A percentile compares a stretch with the other conserved stretches of the same genome.
These are phyloP conservation scores for Kuschelorhynchus macadamiae DNA, from an alignment of 2,888 invertebrate genomes.

Conservation along the genomic window DNA sequence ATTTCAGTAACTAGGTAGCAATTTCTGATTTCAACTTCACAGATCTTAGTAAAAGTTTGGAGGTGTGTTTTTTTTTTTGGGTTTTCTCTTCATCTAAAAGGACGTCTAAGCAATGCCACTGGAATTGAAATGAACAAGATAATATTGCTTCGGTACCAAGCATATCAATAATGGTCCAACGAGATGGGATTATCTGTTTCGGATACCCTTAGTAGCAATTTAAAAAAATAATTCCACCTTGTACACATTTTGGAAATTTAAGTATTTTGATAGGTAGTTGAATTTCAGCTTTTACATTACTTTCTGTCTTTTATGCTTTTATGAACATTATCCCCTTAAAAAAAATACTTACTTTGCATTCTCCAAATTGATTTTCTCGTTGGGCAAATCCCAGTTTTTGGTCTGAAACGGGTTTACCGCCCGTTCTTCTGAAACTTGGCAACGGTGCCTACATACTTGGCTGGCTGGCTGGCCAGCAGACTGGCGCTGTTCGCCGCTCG, in stretches of 20 bases:
- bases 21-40: too few relatives aligned
- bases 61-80: too few relatives aligned
- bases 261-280: too few relatives aligned
- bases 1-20: too few relatives aligned
- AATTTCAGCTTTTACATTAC: too few relatives aligned
- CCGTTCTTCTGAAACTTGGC: conserved; percentile 36
- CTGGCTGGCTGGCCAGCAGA: conserved; percentile 41
- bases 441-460: conserved; percentile 41
- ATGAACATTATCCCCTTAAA: too few relatives aligned
- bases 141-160: conserved; percentile 17
- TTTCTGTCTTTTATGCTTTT: too few relatives aligned
- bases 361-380: conserved; percentile 11
- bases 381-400: conserved; percentile 6
- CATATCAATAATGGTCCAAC: not conserved
- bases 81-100: not conserved
- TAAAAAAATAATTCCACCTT: too few relatives aligned
- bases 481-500: conserved; percentile 38
- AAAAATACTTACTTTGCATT: too few relatives aligned
- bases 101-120: conserved; percentile 1
- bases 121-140: conserved; percentile 18
- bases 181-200: not conserved
- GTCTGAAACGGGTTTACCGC: conserved; percentile 37
- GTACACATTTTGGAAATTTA: too few relatives aligned
- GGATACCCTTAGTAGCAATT: too few relatives aligned
- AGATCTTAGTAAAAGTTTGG: too few relatives aligned